Percentiles rank a stretch among this genome's conserved stretches.
Conservation (phyloP, 35 echinoderm and acorn worm genomes). For the Amphiura filiformis region DNA sequence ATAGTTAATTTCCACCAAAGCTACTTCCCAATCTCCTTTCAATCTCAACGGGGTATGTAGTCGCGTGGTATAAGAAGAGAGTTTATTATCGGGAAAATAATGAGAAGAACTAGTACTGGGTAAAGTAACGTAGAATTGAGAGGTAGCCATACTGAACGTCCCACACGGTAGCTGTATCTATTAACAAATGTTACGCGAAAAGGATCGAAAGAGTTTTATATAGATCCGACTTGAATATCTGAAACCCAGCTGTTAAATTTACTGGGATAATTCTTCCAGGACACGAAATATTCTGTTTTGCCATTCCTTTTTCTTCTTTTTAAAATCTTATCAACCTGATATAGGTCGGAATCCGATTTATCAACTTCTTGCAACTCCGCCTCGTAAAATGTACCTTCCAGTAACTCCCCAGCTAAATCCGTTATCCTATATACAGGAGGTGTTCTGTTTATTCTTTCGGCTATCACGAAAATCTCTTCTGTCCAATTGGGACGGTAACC, state of each 20-base stretch:
- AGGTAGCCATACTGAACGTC: background rate
- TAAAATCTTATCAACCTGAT: conserved; percentile 41
- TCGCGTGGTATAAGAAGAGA: conserved; percentile 29
- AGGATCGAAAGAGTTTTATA: too few species aligned
- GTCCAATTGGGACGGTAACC: conserved; percentile 39
- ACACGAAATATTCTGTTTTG: conserved; percentile 24
- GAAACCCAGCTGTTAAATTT: conserved; percentile 78
- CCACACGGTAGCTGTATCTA: background rate
- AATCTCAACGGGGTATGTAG: conserved; percentile 19
- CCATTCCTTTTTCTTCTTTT: background rate
- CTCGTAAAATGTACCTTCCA: conserved; percentile 40
- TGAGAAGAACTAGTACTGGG: conserved; percentile 34
- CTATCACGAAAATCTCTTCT: conserved; percentile 36
- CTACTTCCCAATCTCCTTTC: conserved; percentile 22
- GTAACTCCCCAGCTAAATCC: conserved; percentile 22
- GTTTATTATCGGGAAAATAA: conserved; percentile 31
- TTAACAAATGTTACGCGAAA: background rate
- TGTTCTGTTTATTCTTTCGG: background rate
- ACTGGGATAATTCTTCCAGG: conserved; percentile 23
- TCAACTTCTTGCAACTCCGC: conserved; percentile 48
- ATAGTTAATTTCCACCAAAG: conserved; percentile 25
- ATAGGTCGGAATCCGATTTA: background rate
- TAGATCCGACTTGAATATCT: conserved; percentile 28
- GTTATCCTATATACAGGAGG: conserved; percentile 40
- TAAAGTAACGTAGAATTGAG: background rate